Base-by-base conservation (phyloP, 2,888 invertebrate genomes). In the Ernsta delagoae region DNA sequence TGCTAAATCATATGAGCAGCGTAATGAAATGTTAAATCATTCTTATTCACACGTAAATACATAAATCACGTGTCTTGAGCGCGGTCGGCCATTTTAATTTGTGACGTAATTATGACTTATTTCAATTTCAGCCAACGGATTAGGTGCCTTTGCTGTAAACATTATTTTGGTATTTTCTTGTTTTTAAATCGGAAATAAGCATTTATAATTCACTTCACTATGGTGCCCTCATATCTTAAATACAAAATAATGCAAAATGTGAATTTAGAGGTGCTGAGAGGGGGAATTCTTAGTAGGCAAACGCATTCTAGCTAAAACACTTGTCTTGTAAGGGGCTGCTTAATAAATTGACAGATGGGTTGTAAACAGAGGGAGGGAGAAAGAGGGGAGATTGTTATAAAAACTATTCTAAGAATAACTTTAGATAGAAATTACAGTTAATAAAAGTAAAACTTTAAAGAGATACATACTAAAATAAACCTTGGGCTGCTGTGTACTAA, bases 1-100 rank as follows among this genome's bases (percentile, higher is more conserved):
- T 74, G 81, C 16, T 87, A 85, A 84, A 85, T 86, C 84, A 86
- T 73, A 50, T 50, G 39, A 62, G 62, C 65, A 70, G 74, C 75
- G 81, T 87, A 85, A 86, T 87, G 86, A 85, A 86, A 86, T 82
- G 77, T 85, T 83, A 82, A 84, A 86, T 83, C 83, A 84, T 79
- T 84, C 84, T 85, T 84, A 84, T 85, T 85, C 85, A 82, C 83
- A 85, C 82, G 78, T 70, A 82, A 31, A 31, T 83, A 85, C 82
- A 78, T 70, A 82, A 79, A 79, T 81, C 82, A 82, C 31, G 31
- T 31, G 31, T 31, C 61, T 48, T 36, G 50, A 16, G 45, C 8
- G 31, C 60, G 60, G 61, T 57, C 61, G 61, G 61, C 61, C 61
- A 50, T 61, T 61, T 61, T 48, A 50, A 61, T 48, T 48, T 11